Percentiles rank a stretch among this genome's conserved stretches.
phyloP scores from a whole-genome alignment of 2,888 invertebrate genomes.

The Aphidius colemani region DNA sequence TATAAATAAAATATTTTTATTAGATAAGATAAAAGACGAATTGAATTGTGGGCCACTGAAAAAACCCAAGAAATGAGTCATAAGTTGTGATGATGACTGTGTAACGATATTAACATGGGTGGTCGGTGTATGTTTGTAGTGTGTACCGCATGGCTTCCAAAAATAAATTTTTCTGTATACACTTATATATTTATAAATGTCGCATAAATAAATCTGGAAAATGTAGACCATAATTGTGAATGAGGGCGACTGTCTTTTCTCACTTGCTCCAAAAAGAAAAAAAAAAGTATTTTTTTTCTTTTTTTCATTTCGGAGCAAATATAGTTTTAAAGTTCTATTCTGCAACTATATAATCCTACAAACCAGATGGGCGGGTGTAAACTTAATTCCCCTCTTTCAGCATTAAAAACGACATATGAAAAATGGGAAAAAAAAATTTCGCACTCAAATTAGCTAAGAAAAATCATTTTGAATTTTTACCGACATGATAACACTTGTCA shows the following conservation, averaged over 20 bases:
- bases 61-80: slow-evolving; percentile 31
- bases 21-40: background rate
- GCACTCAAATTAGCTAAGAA: too few species aligned
- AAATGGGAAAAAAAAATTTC: too few species aligned
- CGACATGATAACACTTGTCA: too few species aligned
- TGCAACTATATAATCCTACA: background rate
- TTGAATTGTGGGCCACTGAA: slow-evolving; percentile 3
- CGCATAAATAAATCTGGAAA: slow-evolving; percentile 22
- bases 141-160: slow-evolving; percentile 24
- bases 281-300: too few species aligned
- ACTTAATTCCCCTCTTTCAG: background rate
- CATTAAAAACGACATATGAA: too few species aligned
- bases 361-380: background rate
- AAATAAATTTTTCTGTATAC: slow-evolving; percentile 19
- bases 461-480: too few species aligned
- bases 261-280: too few species aligned
- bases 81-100: slow-evolving; percentile 34
- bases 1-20: background rate
- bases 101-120: slow-evolving; percentile 27
- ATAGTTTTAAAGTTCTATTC: background rate
- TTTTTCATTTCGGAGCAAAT: background rate
- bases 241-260: background rate
- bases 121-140: slow-evolving; percentile 14
- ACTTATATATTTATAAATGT: slow-evolving; percentile 17
- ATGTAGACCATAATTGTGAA: slow-evolving; percentile 20